Percentiles rank a stretch among this genome's conserved stretches.
Evolutionary conservation across 2,797 vertebrate genomes (phyloP).

Genomic region (Selene dorsalis): DNA sequence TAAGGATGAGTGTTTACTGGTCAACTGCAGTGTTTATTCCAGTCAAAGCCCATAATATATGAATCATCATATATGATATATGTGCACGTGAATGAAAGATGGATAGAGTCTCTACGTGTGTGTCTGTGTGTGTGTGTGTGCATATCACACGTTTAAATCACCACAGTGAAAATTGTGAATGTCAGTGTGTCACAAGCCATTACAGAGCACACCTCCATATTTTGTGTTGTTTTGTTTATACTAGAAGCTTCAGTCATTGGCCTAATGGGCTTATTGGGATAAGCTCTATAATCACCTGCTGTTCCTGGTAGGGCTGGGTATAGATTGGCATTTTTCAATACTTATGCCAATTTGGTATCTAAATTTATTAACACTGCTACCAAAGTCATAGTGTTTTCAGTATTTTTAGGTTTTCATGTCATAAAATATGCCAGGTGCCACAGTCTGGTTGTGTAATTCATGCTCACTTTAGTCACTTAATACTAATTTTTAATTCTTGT

Average conservation of each 20-base stretch:
- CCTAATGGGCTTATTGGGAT: constrained; percentile 74
- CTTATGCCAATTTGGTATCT: constrained; percentile 4
- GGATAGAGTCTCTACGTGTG: not conserved
- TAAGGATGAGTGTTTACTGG: not conserved
- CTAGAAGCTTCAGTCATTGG: constrained; percentile 56
- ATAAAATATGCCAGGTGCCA: not conserved
- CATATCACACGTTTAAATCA: not conserved
- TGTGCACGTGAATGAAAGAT: not conserved
- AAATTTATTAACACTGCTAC: not conserved
- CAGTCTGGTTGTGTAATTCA: not conserved
- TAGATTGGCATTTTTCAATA: constrained; percentile 41
- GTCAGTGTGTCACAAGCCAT: not conserved
- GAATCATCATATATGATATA: not conserved
- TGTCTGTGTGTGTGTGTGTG: not conserved
- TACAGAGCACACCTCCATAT: not conserved
- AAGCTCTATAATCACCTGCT: constrained; percentile 71
- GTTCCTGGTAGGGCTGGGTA: constrained; percentile 36
- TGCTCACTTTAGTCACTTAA: not conserved
- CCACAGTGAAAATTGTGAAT: not conserved
- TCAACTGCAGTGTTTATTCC: not conserved
- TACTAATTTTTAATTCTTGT: not conserved
- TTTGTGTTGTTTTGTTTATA: constrained; percentile 40
- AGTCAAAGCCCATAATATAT: not conserved
- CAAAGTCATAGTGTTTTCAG: not conserved
- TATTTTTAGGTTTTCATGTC: no score